phyloP scores from a whole-genome alignment of 2,888 invertebrate genomes.

The Ypsolopha scabrella region DNA sequence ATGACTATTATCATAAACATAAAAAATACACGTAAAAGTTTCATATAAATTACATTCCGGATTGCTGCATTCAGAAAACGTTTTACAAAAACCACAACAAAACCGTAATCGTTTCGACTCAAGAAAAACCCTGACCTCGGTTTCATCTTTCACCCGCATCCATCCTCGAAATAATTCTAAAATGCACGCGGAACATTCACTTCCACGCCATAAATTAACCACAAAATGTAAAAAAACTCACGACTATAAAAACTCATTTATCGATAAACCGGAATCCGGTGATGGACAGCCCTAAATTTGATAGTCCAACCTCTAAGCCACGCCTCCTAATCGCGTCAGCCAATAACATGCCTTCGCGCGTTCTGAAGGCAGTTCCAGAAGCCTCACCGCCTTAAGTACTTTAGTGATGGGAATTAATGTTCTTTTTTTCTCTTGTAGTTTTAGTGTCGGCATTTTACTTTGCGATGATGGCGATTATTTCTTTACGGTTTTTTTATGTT shows the following conservation, averaged over 20 bases:
- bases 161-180: background rate
- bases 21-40: too few species aligned
- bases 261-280: constrained; percentile 42
- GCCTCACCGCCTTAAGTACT: constrained; percentile 39
- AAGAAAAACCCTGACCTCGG: too few species aligned
- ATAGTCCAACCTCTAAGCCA: constrained; percentile 31
- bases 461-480: constrained; percentile 30
- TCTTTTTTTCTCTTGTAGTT: constrained; percentile 42
- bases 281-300: constrained; percentile 41
- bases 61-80: too few species aligned
- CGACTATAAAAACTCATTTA: constrained; percentile 40
- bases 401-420: constrained; percentile 57
- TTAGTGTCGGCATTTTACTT: constrained; percentile 27
- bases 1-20: too few species aligned
- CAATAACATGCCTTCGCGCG: constrained; percentile 31
- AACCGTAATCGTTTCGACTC: too few species aligned
- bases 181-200: constrained; percentile 41
- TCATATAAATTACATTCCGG: too few species aligned
- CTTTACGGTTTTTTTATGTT: constrained; percentile 20
- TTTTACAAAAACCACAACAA: too few species aligned
- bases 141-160: constrained; percentile 19
- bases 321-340: constrained; percentile 38
- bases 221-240: constrained; percentile 32
- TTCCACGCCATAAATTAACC: constrained; percentile 53
- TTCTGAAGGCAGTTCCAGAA: constrained; percentile 29